Conservation (phyloP, 2,797 vertebrate genomes). For the Fundulus diaphanus region DNA sequence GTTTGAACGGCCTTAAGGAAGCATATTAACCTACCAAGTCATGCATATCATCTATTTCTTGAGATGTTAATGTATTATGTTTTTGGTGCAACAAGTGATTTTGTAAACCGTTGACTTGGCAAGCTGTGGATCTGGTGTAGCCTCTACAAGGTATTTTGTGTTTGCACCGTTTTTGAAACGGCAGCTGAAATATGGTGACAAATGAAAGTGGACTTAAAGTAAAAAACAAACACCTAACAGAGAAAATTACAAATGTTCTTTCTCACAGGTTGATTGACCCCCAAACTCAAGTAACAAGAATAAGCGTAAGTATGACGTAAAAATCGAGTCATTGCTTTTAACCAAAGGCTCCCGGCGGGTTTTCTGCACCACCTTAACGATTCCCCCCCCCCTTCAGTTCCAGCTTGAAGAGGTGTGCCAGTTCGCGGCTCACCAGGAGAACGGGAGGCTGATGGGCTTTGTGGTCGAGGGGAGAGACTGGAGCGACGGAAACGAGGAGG, state of each 20-base stretch:
- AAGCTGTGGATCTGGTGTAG: neutral
- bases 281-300: slow-evolving; percentile 95
- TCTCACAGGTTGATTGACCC: slow-evolving; percentile 93
- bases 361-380: neutral
- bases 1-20: neutral
- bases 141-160: neutral
- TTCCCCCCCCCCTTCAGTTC: slow-evolving; percentile 82
- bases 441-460: slow-evolving; percentile 93
- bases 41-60: neutral
- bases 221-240: neutral
- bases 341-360: neutral
- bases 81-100: neutral
- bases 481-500: slow-evolving; percentile 74
- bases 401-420: slow-evolving; percentile 89
- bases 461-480: slow-evolving; percentile 86
- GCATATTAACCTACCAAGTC: neutral
- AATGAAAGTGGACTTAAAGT: neutral
- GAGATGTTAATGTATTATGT: neutral
- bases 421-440: slow-evolving; percentile 95
- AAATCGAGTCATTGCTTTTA: neutral
- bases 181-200: neutral
- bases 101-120: neutral
- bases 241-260: neutral
- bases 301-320: slow-evolving; percentile 86
- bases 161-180: neutral